These are phyloP conservation scores for Zapornia atra DNA, from an alignment of 2,113 vertebrate genomes.

Conservation along the genomic window DNA sequence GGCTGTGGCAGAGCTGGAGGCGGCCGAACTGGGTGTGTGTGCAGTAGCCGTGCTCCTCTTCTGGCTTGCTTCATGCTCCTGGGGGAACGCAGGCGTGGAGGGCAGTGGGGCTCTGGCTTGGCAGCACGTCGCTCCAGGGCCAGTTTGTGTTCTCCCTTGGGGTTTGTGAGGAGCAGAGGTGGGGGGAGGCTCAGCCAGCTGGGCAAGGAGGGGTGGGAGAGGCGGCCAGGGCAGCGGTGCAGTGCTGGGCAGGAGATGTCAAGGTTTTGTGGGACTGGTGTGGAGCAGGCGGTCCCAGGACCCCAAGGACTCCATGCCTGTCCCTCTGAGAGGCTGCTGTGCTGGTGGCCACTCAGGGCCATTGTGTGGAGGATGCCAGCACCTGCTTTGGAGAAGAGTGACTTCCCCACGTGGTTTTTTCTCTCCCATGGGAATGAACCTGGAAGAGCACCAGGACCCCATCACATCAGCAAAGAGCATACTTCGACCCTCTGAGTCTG, in stretches of 20 bases:
- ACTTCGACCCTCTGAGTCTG: background rate
- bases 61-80: background rate
- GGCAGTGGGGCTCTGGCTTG: background rate
- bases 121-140: accelerated
- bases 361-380: background rate
- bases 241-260: background rate
- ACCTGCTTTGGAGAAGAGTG: background rate
- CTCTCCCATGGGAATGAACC: background rate
- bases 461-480: background rate
- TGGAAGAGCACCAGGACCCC: accelerated
- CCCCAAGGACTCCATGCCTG: background rate
- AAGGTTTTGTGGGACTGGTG: accelerated
- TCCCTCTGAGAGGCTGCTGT: accelerated
- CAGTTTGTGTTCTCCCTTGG: background rate
- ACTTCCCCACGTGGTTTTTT: background rate
- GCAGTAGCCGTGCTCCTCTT: background rate
- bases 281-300: accelerated
- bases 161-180: background rate
- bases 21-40: accelerated
- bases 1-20: accelerated
- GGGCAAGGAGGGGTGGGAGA: background rate
- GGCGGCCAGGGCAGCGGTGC: background rate
- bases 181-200: background rate
- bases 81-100: accelerated
- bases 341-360: background rate